Evolutionary conservation across 2,888 invertebrate species (phyloP).

Genomic region (Boloria selene): DNA sequence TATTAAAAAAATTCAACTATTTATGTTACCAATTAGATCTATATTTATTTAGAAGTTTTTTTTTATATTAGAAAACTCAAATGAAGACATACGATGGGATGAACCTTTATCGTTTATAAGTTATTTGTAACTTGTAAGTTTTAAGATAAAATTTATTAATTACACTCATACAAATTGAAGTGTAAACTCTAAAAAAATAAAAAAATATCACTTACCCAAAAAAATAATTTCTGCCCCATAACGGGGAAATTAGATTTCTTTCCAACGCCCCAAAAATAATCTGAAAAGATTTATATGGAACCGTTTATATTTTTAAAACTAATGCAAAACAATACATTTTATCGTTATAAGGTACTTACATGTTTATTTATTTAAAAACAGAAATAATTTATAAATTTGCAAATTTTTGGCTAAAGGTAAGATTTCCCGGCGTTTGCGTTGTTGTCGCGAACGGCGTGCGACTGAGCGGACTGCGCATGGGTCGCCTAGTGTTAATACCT

Average conservation of each 20-base stretch:
- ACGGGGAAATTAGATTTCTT: slow-evolving; percentile 54
- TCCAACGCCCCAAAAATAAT: slow-evolving; percentile 32
- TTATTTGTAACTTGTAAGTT: too few relatives aligned
- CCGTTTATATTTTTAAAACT: not conserved
- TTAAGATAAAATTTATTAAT: too few relatives aligned
- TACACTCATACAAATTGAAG: too few relatives aligned
- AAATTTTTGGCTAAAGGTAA: slow-evolving; percentile 24
- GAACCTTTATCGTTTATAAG: too few relatives aligned
- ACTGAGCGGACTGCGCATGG: slow-evolving; percentile 68
- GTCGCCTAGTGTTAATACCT: slow-evolving; percentile 75
- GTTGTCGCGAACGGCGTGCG: slow-evolving; percentile 62
- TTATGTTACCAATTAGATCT: too few relatives aligned
- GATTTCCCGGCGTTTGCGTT: slow-evolving; percentile 54
- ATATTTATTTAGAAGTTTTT: too few relatives aligned
- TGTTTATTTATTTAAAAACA: slow-evolving; percentile 10
- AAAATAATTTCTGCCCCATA: slow-evolving; percentile 64
- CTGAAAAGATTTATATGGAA: slow-evolving; percentile 26
- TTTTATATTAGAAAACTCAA: too few relatives aligned
- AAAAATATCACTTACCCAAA: slow-evolving; percentile 60
- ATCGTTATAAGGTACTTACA: slow-evolving; percentile 23
- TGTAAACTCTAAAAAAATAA: too few relatives aligned
- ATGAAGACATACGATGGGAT: too few relatives aligned
- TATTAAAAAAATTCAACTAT: too few relatives aligned
- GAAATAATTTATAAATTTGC: slow-evolving; percentile 23
- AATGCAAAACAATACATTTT: not conserved